These are phyloP conservation scores for Celastrina argiolus DNA, from an alignment of 2,888 invertebrate genomes.

Conservation along the genomic window DNA sequence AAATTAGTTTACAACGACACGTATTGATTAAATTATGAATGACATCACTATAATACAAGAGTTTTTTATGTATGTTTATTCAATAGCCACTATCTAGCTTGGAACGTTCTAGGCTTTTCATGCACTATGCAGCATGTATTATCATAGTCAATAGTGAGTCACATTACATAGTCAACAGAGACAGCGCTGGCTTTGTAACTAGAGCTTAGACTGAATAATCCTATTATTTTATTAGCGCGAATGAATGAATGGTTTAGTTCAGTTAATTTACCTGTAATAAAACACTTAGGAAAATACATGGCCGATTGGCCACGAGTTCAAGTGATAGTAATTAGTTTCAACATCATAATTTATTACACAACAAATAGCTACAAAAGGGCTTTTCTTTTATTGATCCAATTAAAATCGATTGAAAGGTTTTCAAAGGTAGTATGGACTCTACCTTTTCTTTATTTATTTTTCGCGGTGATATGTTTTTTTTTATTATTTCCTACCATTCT, in stretches of 20 bases:
- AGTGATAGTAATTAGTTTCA: not conserved
- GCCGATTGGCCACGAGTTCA: no score
- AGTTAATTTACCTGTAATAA: not conserved
- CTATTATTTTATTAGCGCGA: slow-evolving; percentile 16
- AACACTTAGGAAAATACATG: not conserved
- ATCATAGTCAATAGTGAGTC: slow-evolving; percentile 19
- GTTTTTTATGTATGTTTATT: slow-evolving; percentile 8
- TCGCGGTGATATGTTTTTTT: no score
- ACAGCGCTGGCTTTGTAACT: slow-evolving; percentile 3
- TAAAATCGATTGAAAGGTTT: no score
- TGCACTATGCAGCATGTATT: slow-evolving; percentile 4
- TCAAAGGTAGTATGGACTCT: no score
- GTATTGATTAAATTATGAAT: slow-evolving; percentile 14
- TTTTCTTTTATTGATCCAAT: no score
- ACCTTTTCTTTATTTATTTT: no score
- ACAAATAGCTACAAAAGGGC: no score
- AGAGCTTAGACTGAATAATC: slow-evolving; percentile 5
- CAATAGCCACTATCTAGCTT: slow-evolving; percentile 7
- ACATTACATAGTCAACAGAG: not conserved
- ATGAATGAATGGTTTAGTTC: slow-evolving; percentile 3
- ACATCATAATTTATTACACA: no score
- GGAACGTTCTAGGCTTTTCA: slow-evolving; percentile 18
- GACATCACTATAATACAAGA: slow-evolving; percentile 3
- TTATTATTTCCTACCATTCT: no score
- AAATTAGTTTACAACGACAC: not conserved